Evolutionary conservation across 2,797 vertebrate genomes (phyloP), one percentile per base, ranked within the genome.

Genomic region (Gallinago solitaria): DNA sequence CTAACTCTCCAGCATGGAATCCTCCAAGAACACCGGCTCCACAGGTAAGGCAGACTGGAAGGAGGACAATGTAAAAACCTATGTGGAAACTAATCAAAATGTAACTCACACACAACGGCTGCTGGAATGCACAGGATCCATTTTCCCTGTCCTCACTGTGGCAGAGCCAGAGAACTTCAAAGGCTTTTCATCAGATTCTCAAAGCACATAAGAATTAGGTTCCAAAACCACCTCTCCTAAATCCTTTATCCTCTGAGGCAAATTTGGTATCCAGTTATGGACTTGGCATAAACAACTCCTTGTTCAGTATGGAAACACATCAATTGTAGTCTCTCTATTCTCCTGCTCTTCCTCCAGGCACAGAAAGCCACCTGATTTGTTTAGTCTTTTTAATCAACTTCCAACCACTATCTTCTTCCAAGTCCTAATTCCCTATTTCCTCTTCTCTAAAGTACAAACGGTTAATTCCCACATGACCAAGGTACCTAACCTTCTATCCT

Each of bases 141-240:
- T 91, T 92, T 87, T 70, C 68, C 67, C 51, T 83, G 87, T 59
- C 8, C 0, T 67, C 60, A 35, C 39, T 71, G 27, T 0, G 77
- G 60, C 45, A 83, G 17, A 74, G 64, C 43, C 51, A 77, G 79
- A 87, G 45, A 95, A 91, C 71, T 80, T 95, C 48, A 83, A 95
- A 89, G 32, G 23, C 12, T 74, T 83, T 91, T 83, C 56, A 71
- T 70, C 69, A 81, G 79, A 95, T 81, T 91, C 76, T 90, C 69
- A 94, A 65, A 47, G 20, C 27, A 47, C 15, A 6, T 14, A 88
- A 61, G 33, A 94, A 75, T 37, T 39, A 47, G 8, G 20, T 57
- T 94, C 53, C 64, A 71, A 94, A 90, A 57, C 33, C 24, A 86
- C 14, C 10, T 87, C 45, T 86, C 16, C 61, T 83, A 71, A 75